Evolutionary conservation across 1,140 invertebrate genomes (phyloP).

Genomic region (Alviniconcha marisindica): DNA sequence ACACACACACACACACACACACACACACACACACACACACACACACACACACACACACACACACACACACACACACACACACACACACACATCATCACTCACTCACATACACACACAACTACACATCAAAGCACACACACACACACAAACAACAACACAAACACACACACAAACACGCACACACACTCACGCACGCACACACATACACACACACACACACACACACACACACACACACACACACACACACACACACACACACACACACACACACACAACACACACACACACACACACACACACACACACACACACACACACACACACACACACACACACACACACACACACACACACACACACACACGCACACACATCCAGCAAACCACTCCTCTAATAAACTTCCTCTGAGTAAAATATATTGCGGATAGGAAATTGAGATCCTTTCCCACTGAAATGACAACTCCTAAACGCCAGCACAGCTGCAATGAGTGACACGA

Average conservation of each 20-base stretch:
- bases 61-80: not conserved
- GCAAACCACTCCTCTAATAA: too few species aligned
- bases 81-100: not conserved
- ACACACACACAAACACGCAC: not conserved
- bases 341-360: too few species aligned
- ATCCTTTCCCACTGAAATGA: too few species aligned
- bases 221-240: not conserved
- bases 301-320: too few species aligned
- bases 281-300: too few species aligned
- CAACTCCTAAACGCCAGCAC: too few species aligned
- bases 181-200: not conserved
- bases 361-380: too few species aligned
- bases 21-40: constrained; percentile 13
- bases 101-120: not conserved
- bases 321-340: too few species aligned
- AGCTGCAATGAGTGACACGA: too few species aligned
- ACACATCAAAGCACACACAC: constrained; percentile 9
- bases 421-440: too few species aligned
- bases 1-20: constrained; percentile 11
- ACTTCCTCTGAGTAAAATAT: too few species aligned
- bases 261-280: not conserved
- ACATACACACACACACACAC: not conserved
- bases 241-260: not conserved
- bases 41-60: not conserved
- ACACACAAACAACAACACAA: constrained; percentile 1